phyloP scores from a whole-genome alignment of 2,113 vertebrate genomes.

The Phasianus colchicus region DNA sequence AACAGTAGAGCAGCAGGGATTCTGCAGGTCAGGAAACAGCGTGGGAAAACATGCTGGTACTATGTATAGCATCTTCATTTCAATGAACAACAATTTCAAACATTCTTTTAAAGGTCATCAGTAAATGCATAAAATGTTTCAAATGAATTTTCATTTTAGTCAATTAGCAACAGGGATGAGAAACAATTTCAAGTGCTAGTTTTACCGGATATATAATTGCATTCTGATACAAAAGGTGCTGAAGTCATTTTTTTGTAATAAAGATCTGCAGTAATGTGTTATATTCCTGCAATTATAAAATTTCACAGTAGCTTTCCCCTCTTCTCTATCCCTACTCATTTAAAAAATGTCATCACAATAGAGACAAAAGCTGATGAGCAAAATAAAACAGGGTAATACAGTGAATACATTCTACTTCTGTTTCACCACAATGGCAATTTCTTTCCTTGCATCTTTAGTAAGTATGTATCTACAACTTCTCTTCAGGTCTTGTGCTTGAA shows the following conservation, averaged over 20 bases:
- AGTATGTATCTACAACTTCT: background rate
- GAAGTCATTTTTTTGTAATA: background rate
- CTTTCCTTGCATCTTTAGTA: background rate
- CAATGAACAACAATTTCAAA: background rate
- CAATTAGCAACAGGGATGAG: background rate
- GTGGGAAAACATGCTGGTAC: constrained; percentile 24
- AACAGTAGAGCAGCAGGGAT: constrained; percentile 25
- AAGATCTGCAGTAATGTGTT: background rate
- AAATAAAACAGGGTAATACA: background rate
- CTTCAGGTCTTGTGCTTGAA: background rate
- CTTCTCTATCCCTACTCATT: background rate
- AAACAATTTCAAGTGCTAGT: background rate
- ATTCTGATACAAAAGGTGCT: background rate
- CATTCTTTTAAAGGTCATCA: background rate
- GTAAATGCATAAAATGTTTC: background rate
- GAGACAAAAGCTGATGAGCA: background rate
- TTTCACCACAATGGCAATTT: background rate
- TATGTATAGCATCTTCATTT: background rate
- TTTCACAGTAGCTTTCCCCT: background rate
- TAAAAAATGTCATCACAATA: background rate
- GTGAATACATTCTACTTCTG: background rate
- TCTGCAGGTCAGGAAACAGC: constrained; percentile 40
- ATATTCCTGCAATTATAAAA: background rate
- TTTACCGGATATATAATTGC: background rate
- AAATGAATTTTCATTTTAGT: background rate